Evolutionary conservation across 2,113 vertebrate genomes (phyloP), one percentile per base, ranked within the genome.

Genomic region (Phylloscopus trochilus): DNA sequence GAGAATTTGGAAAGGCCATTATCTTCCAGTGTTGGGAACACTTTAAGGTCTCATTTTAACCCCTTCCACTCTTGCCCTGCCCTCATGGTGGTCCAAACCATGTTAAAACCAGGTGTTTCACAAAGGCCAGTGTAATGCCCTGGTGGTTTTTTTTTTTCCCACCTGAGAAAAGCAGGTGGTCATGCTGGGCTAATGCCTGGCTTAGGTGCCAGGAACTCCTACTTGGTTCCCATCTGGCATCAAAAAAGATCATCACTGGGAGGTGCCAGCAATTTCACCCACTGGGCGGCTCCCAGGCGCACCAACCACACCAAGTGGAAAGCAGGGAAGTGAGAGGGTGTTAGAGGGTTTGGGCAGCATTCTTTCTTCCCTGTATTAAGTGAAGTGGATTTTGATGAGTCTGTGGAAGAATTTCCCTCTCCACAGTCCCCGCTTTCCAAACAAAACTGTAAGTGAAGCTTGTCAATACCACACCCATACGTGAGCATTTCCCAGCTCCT

Each of bases 381-480:
- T 75, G 85, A 95, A 91, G 90, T 92, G 76, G 79, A 94, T 90
- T 93, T 94, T 90, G 80, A 87, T 81, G 73, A 88, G 49, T 53
- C 33, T 83, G 31, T 24, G 77, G 76, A 91, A 77, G 69, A 92
- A 82, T n/a, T 67, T 77, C 63, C 41, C 85, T 70, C 52, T n/a
- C 51, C 58, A 1, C 70, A 66, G 35, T 43, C 43, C 39, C 47
- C 18, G 18, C 44, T 63, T 95, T 70, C 80, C 79, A 88, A 83
- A 84, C 28, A 86, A 83, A 95, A 72, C 37, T 5, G 0, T 74
- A 83, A 81, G 19, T 30, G 52, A 83, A 90, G 73, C 52, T 52
- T 56, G 47, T 70, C 60, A 83, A 60, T 72, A 82, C 68, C 4
- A 3, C 62, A 39, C 21, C 35, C 20, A 10, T 13, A 66, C 0